Percentiles rank a stretch among this genome's conserved stretches.
These are phyloP conservation scores for Tetrapedia diversipes DNA, from an alignment of 2,888 invertebrate genomes.

Conservation along the genomic window DNA sequence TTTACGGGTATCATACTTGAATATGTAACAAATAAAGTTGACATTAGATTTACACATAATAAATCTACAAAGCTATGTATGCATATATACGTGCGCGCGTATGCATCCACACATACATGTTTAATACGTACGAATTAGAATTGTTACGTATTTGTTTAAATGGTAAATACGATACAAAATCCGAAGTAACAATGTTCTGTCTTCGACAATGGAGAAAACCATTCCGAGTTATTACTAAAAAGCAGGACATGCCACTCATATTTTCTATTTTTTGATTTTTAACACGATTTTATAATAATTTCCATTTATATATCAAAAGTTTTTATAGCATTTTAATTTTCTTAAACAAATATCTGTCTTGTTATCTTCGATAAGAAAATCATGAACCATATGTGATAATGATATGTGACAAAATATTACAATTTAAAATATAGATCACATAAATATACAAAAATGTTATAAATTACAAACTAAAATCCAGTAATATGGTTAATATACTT, in stretches of 20 bases:
- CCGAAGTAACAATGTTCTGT: conserved; percentile 13
- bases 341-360: not conserved
- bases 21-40: conserved; percentile 20
- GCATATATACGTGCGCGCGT: not conserved
- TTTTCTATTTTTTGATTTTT: conserved; percentile 16
- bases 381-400: not conserved
- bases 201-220: conserved; percentile 15
- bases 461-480: not conserved
- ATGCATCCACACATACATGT: not conserved
- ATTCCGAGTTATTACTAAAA: conserved; percentile 40
- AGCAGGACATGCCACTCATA: conserved; percentile 22
- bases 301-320: conserved; percentile 6
- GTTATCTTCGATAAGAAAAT: conserved; percentile 2
- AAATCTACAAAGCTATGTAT: not conserved
- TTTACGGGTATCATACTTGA: conserved; percentile 84
- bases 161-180: conserved; percentile 6
- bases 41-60: not conserved
- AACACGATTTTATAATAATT: conserved; percentile 4
- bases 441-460: not conserved
- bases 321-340: conserved; percentile 14
- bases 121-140: conserved; percentile 43
- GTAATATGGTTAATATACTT: not conserved
- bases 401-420: not conserved
- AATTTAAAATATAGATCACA: not conserved
- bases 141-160: conserved; percentile 22